Base-by-base conservation (phyloP, 2,888 invertebrate genomes). In the Entomobrya multifasciata region DNA sequence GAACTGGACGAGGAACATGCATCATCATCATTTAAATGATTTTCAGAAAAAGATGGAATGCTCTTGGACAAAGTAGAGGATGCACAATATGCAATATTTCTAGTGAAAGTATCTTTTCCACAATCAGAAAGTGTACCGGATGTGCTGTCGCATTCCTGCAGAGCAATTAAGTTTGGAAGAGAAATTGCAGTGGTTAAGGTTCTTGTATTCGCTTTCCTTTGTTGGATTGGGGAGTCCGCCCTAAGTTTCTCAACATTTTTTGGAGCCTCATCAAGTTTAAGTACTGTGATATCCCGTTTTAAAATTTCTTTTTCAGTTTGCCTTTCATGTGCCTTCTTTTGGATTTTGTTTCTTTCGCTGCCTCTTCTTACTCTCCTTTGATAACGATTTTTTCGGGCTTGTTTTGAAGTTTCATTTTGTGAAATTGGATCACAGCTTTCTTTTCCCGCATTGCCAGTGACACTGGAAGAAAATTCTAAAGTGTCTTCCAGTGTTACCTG, bases 31-130 rank as follows among this genome's bases (percentile, higher is more conserved):
- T 72, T 36, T 6, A 30, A 27, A 52, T 49, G 30, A 27, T 27
- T 30, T 6, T 22, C 55, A 1, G 60, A 13, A 44, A 81, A 55
- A 20, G 70, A 57, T 3, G 81, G 57, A 2, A 70, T 41, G 15
- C 36, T 72, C 20, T 60, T 70, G n/a, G 41, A 55, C n/a, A 81
- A n/a, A 8, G 81, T 81, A 8, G 81, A 81, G 27, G 81, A 81
- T 36, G 81, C 44, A 13, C 72, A 30, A 15, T 55, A 60, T 0
- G 57, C 20, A 44, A 60, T 60, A 6, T 60, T 70, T 44, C 81
- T 41, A n/a, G n/a, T 27, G n/a, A 81, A 81, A 17, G 62, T 72
- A 25, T 81, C 44, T 5, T 44, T 44, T 11, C 57, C 81, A 72
- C 65, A 72, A 25, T 57, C 57, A 1, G 70, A 41, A 8, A 55